Percentiles rank a stretch among this genome's conserved stretches.
phyloP scores from a whole-genome alignment of 2,888 invertebrate genomes.

The Chrysina gloriosa region DNA sequence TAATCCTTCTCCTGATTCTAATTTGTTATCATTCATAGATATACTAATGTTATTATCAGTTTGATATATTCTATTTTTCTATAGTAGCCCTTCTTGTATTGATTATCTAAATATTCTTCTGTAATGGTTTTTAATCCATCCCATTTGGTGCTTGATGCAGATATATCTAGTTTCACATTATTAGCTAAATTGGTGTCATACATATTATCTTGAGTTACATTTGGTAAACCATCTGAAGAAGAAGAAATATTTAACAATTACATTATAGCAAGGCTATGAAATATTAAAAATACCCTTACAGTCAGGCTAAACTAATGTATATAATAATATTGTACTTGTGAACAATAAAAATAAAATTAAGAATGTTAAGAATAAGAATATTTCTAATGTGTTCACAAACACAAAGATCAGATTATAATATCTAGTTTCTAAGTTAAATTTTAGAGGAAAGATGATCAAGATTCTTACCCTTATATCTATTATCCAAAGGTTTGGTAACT shows the following conservation, averaged over 20 bases:
- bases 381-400: no score
- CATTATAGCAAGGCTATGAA: not conserved
- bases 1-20: constrained; percentile 4
- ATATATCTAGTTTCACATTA: constrained; percentile 44
- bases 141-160: constrained; percentile 59
- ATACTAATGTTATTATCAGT: constrained; percentile 30
- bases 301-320: no score
- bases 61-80: not conserved
- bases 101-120: constrained; percentile 29
- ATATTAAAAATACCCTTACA: no score
- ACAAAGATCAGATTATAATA: no score
- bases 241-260: not conserved
- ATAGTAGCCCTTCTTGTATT: constrained; percentile 21
- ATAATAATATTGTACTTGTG: no score
- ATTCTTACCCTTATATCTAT: constrained; percentile 41
- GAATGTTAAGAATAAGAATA: no score
- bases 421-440: no score
- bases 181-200: constrained; percentile 37
- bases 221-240: constrained; percentile 38
- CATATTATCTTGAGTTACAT: constrained; percentile 44
- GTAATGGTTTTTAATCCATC: constrained; percentile 51
- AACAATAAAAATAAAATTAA: no score
- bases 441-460: constrained; percentile 25
- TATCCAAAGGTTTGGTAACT: constrained; percentile 58
- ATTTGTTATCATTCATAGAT: constrained; percentile 2